Evolutionary conservation across 2,888 invertebrate genomes (phyloP).

Genomic region (Rambutsinella grinnellia): DNA sequence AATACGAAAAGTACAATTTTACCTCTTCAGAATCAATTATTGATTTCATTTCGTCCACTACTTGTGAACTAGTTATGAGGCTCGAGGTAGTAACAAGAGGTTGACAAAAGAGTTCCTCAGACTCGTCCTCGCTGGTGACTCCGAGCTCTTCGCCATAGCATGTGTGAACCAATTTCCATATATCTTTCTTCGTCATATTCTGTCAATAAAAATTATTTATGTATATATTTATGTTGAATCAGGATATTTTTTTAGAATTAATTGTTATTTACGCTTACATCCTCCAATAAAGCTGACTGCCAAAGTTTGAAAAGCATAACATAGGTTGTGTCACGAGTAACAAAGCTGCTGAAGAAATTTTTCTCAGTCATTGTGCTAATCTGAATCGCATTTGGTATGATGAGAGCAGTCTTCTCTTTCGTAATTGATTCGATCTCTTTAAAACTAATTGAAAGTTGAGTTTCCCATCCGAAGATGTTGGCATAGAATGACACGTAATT

Average conservation of each 20-base stretch:
- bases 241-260: not conserved
- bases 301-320: constrained; percentile 95
- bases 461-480: constrained; percentile 98
- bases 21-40: constrained; percentile 56
- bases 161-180: constrained; percentile 93
- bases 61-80: constrained; percentile 21
- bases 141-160: constrained; percentile 96
- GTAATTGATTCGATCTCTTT: constrained; percentile 93
- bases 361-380: constrained; percentile 82
- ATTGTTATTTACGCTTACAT: constrained; percentile 70
- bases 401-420: constrained; percentile 92
- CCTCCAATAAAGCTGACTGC: constrained; percentile 95
- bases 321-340: constrained; percentile 93
- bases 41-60: constrained; percentile 42
- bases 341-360: constrained; percentile 95
- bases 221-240: not conserved
- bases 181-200: constrained; percentile 84
- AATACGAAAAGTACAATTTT: constrained; percentile 24
- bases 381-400: constrained; percentile 97
- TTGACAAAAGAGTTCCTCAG: constrained; percentile 68
- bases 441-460: constrained; percentile 84
- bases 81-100: constrained; percentile 25
- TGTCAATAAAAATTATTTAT: constrained; percentile 67
- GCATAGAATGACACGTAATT: constrained; percentile 97
- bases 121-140: constrained; percentile 92